These are phyloP conservation scores for Alosa sapidissima DNA, from an alignment of 2,797 vertebrate genomes.

Conservation along the genomic window DNA sequence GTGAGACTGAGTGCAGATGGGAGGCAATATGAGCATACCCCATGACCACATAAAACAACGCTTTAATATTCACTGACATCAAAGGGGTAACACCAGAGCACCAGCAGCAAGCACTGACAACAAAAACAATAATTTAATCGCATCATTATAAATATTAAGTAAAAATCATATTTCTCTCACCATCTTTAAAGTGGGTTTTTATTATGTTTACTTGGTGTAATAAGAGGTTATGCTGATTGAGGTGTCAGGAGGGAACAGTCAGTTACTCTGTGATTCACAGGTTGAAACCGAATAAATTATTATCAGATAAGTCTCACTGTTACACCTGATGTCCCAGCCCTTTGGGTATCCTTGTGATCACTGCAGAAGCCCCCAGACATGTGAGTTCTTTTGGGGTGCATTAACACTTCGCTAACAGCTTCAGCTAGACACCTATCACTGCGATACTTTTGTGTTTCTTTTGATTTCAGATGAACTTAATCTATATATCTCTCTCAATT, in stretches of 20 bases:
- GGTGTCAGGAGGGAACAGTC: slow-evolving; percentile 48
- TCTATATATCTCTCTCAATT: neutral
- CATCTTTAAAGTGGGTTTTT: slow-evolving; percentile 62
- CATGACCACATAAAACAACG: slow-evolving; percentile 79
- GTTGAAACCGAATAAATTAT: slow-evolving; percentile 35
- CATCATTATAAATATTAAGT: slow-evolving; percentile 77
- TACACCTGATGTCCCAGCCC: neutral
- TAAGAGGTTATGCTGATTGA: slow-evolving; percentile 60
- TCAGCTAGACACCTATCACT: neutral
- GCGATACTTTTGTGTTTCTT: neutral
- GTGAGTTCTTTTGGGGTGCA: neutral
- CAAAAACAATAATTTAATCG: slow-evolving; percentile 78
- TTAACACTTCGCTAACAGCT: neutral
- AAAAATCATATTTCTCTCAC: slow-evolving; percentile 65
- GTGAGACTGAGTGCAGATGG: slow-evolving; percentile 69
- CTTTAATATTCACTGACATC: slow-evolving; percentile 78
- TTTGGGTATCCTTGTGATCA: neutral
- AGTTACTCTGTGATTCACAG: slow-evolving; percentile 32
- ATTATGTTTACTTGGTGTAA: slow-evolving; percentile 62
- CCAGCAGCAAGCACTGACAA: slow-evolving; percentile 63
- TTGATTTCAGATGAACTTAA: neutral
- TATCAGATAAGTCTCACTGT: slow-evolving; percentile 17
- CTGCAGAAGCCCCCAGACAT: neutral
- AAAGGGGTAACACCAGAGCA: slow-evolving; percentile 68
- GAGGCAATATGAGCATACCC: slow-evolving; percentile 69